Evolutionary conservation across 2,113 vertebrate genomes (phyloP).

Genomic region (Tringa solitaria): DNA sequence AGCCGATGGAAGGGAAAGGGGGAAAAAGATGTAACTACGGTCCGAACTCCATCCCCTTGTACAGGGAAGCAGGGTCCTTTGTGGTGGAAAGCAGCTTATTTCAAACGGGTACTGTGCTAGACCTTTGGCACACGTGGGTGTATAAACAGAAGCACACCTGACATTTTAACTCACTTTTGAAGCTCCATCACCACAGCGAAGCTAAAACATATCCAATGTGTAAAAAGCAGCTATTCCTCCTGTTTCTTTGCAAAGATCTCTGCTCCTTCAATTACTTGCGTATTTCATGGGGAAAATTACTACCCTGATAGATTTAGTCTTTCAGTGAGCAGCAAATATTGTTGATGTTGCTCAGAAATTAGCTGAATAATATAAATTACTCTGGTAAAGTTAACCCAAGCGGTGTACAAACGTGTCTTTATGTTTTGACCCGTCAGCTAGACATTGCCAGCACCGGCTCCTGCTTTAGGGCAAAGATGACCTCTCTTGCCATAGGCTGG

Average conservation of each 20-base stretch:
- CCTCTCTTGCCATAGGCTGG: rapidly evolving
- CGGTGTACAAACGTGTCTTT: neutral
- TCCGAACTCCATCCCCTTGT: neutral
- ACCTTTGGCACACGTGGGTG: neutral
- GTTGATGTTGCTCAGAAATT: conserved; percentile 41
- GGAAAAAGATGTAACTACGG: neutral
- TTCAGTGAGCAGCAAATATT: conserved; percentile 51
- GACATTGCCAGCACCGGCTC: neutral
- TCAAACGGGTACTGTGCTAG: neutral
- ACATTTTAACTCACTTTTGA: neutral
- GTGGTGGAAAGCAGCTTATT: neutral
- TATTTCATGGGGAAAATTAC: conserved; percentile 59
- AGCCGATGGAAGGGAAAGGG: neutral
- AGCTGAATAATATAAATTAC: conserved; percentile 25
- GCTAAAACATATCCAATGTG: neutral
- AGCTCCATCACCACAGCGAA: rapidly evolving
- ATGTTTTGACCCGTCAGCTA: neutral
- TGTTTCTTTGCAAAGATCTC: neutral
- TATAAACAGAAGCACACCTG: neutral
- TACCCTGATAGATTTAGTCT: conserved; percentile 31
- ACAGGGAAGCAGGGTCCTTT: neutral
- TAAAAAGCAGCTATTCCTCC: rapidly evolving
- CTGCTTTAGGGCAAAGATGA: neutral
- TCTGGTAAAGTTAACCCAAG: conserved; percentile 35
- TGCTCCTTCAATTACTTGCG: conserved; percentile 52